Evolutionary conservation across 2,797 vertebrate species (phyloP).

Genomic region (Cheirogaleus major): DNA sequence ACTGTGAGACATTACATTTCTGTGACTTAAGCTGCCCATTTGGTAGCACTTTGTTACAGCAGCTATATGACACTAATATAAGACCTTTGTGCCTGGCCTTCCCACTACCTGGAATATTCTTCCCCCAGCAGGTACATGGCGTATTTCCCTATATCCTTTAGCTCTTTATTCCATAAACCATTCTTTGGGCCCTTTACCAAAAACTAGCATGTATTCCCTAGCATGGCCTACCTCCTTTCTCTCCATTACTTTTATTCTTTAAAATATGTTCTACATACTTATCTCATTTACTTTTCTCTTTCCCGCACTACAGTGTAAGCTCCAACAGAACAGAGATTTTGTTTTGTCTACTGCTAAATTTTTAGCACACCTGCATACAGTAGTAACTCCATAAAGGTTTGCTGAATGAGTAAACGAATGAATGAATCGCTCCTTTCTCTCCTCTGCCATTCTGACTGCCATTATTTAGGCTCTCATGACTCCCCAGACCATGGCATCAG

Average conservation of each 20-base stretch:
- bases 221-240: neutral
- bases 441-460: neutral
- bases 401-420: neutral
- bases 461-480: neutral
- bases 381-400: neutral
- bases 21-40: neutral
- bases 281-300: neutral
- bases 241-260: neutral
- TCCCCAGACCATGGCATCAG: rapidly evolving
- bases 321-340: neutral
- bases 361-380: neutral
- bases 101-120: neutral
- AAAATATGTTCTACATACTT: neutral
- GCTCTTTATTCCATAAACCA: neutral
- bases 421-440: neutral
- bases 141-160: neutral
- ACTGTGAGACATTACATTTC: neutral
- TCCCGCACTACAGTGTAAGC: neutral
- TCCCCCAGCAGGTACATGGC: too few relatives aligned
- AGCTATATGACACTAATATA: neutral
- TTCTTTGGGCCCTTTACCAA: neutral
- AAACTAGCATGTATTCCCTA: neutral
- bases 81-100: neutral
- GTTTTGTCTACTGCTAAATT: neutral
- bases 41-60: neutral